Base-by-base conservation (phyloP, 2,797 vertebrate species). In the Staurois parvus region DNA sequence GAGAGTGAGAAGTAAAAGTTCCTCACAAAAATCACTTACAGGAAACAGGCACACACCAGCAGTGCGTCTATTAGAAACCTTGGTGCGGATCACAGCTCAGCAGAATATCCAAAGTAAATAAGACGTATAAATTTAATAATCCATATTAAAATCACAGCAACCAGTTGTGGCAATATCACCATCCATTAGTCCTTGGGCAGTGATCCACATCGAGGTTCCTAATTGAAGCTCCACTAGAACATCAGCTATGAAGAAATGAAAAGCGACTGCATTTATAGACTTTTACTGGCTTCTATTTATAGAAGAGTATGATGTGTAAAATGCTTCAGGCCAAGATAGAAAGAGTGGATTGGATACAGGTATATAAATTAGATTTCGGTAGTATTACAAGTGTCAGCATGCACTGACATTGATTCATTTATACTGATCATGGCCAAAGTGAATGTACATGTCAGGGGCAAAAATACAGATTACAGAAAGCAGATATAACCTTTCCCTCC, bases 201-300 rank as follows among this genome's bases (percentile, higher is more conserved):
- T 64, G 59, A 64, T 64, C 59, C 59, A 64, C 59, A 64, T 64
- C 59, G n/a, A 64, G 59, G 59, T 26, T 64, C 59, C 59, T 64
- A 64, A 64, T 64, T 64, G 59, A 64, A 26, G 59, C 59, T 24
- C 24, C 24, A 26, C 59, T 64, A 64, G 59, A 64, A 26, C 59
- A 64, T 64, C 24, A 26, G 59, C 59, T 26, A 64, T 64, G n/a
- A 64, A 64, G 59, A 64, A 64, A 64, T 64, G 59, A 64, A 64
- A 64, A 64, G 59, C 12, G 59, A 64, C 59, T 64, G 21, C 24
- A 64, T 64, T 64, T 64, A 64, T 64, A 64, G 59, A 64, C 59
- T 64, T 64, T 64, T 24, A 64, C 24, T 9, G 59, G 59, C 59
- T 26, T n/a, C 59, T 64, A 26, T 64, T 64, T 64, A 64, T 64